Evolutionary conservation across 2,113 vertebrate species (phyloP).

Genomic region (Synodontis membranacea): DNA sequence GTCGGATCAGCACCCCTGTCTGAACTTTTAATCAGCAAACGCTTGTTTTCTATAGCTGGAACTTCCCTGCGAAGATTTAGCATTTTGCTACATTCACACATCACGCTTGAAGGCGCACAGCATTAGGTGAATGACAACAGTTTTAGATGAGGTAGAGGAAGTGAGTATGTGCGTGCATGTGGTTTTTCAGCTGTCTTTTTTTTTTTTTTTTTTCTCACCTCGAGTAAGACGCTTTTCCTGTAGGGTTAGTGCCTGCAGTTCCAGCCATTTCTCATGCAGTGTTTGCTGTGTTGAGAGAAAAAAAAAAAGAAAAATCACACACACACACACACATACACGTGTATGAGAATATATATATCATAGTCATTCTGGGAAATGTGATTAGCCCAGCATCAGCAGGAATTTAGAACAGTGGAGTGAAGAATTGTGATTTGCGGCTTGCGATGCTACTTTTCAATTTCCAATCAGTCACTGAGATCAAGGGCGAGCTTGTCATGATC

Average conservation of each 20-base stretch:
- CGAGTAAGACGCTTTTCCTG: constrained; percentile 82
- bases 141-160: constrained; percentile 1
- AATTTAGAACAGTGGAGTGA: not conserved
- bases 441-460: not conserved
- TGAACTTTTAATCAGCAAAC: not conserved
- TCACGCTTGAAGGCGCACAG: not conserved
- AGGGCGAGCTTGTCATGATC: not conserved
- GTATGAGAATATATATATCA: not conserved
- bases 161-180: constrained; percentile 44
- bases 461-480: not conserved
- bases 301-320: constrained; percentile 9
- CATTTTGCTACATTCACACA: constrained; percentile 8
- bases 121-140: constrained; percentile 23
- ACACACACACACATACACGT: not conserved
- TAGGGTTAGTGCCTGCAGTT: constrained; percentile 79
- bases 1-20: not conserved
- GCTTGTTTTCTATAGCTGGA: not conserved
- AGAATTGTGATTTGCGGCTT: constrained; percentile 7
- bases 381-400: not conserved
- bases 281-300: constrained; percentile 74
- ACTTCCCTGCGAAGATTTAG: not conserved
- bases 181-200: constrained; percentile 61
- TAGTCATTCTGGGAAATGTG: not conserved
- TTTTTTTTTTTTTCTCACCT: constrained; percentile 75
- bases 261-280: constrained; percentile 80